Evolutionary conservation across 2,113 vertebrate species (phyloP).

Genomic region (Athene cunicularia): DNA sequence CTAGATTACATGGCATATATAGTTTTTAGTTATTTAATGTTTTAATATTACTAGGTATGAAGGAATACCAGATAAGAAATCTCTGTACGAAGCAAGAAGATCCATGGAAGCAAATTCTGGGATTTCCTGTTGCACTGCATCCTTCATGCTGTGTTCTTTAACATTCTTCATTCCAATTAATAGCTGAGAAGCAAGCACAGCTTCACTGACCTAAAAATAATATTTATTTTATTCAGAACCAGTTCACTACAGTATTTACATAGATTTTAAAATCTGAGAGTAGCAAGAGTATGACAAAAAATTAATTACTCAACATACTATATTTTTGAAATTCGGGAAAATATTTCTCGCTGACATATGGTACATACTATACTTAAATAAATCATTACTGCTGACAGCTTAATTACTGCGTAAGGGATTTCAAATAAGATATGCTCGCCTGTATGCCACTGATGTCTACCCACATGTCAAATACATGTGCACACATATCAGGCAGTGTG

Average conservation of each 20-base stretch:
- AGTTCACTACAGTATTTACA: not conserved
- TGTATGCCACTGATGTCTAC: not conserved
- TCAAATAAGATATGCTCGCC: conserved; percentile 41
- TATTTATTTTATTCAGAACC: not conserved
- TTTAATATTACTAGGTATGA: not conserved
- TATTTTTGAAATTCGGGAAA: not conserved
- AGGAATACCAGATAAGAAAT: conserved; percentile 77
- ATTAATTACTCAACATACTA: not conserved
- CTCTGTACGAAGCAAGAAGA: conserved; percentile 75
- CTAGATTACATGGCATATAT: not conserved
- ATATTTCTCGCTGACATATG: not conserved
- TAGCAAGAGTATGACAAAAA: not conserved
- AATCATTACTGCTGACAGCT: conserved; percentile 42
- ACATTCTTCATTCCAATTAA: conserved; percentile 69
- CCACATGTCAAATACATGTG: conserved; percentile 14
- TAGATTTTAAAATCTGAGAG: not conserved
- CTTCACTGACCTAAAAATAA: conserved; percentile 75
- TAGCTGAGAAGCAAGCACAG: conserved; percentile 62
- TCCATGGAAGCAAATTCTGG: conserved; percentile 81
- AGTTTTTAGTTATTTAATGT: not conserved
- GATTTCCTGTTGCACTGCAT: conserved; percentile 48
- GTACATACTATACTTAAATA: conserved; percentile 21
- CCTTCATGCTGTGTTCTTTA: conserved; percentile 45
- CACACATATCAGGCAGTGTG: not conserved
- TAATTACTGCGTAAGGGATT: conserved; percentile 54